Evolutionary conservation across 92 coral and sea anemone genomes (phyloP).

Genomic region (Diadumene lineata): DNA sequence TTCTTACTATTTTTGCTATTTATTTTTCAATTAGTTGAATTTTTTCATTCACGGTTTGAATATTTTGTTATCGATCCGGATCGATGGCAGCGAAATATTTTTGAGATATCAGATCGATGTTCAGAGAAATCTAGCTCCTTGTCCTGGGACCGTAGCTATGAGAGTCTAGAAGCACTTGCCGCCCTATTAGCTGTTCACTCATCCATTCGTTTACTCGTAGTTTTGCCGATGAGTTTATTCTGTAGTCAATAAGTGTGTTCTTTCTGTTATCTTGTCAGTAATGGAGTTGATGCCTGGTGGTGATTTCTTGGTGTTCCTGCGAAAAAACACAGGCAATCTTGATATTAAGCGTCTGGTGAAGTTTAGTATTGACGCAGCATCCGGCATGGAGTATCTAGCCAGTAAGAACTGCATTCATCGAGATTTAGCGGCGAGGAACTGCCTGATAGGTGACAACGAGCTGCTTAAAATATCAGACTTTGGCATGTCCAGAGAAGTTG

Average conservation of each 20-base stretch:
- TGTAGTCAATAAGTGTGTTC: neutral
- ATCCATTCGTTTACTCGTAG: neutral
- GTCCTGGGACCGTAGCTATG: no score
- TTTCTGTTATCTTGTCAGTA: slow-evolving; percentile 35
- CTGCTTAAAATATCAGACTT: slow-evolving; percentile 92
- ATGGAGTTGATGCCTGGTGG: slow-evolving; percentile 98
- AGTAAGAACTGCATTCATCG: slow-evolving; percentile 85
- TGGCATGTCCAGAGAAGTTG: slow-evolving; percentile 98
- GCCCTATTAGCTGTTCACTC: no score
- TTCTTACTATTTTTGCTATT: no score
- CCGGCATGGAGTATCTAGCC: slow-evolving; percentile 90
- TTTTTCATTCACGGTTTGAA: no score
- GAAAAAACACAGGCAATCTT: slow-evolving; percentile 55
- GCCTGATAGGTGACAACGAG: slow-evolving; percentile 74
- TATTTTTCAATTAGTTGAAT: no score
- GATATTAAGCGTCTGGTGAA: slow-evolving; percentile 42
- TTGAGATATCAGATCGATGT: no score
- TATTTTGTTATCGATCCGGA: no score
- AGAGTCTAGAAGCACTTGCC: no score
- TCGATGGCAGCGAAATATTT: no score
- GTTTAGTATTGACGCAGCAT: slow-evolving; percentile 79
- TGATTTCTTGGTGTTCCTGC: slow-evolving; percentile 79
- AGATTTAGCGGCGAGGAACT: slow-evolving; percentile 94
- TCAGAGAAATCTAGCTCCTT: no score
- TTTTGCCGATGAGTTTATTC: neutral